Percentiles rank a stretch among this genome's conserved stretches.
phyloP scores from a whole-genome alignment of 2,113 vertebrate species.

The Rhinolophus sinicus region DNA sequence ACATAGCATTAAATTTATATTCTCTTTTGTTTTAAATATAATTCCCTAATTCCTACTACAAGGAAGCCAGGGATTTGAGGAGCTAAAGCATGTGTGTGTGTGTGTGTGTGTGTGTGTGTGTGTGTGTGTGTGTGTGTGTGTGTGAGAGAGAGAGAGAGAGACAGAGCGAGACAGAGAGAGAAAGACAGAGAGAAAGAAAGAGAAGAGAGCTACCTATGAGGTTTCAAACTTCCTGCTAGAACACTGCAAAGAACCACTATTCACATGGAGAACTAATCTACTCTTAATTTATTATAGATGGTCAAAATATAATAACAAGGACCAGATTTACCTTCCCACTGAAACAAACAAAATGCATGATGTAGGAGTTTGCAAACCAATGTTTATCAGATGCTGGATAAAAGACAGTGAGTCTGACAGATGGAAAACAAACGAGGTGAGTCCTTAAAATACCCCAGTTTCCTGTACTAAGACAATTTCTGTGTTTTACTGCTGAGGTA shows the following conservation, averaged over 20 bases:
- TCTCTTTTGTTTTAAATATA: neutral
- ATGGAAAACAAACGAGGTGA: neutral
- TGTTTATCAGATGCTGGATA: neutral
- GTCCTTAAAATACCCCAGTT: neutral
- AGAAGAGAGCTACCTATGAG: neutral
- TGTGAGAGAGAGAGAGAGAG: neutral
- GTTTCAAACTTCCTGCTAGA: neutral
- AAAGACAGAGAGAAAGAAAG: neutral
- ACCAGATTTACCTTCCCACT: neutral
- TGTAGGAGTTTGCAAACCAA: neutral
- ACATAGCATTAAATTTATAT: neutral
- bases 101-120: neutral
- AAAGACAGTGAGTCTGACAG: neutral
- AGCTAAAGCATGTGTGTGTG: neutral
- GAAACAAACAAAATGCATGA: neutral
- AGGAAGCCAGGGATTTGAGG: neutral
- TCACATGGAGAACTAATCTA: neutral
- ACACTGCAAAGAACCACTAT: neutral
- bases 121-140: neutral
- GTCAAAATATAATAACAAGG: neutral
- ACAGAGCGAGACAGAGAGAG: neutral
- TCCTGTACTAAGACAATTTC: neutral
- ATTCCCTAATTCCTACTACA: neutral
- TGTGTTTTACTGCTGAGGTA: neutral
- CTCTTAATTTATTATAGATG: neutral